A percentile compares a stretch with the other conserved stretches of the same genome.
Conservation (phyloP, 2,888 invertebrate species). For the Chouioia cunea region DNA sequence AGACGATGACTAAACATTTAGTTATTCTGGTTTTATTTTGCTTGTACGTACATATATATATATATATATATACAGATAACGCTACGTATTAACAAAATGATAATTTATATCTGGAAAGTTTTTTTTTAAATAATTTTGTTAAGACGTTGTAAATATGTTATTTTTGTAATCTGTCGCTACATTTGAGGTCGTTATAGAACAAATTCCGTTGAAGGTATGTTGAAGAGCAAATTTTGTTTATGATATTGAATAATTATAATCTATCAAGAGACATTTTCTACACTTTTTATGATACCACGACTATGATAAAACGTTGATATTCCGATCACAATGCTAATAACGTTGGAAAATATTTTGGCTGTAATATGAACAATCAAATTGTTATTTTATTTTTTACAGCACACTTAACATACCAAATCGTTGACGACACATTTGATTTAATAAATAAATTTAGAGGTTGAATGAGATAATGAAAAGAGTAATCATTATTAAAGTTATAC, state of each 20-base stretch:
- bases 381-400: not conserved
- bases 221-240: not conserved
- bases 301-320: not conserved
- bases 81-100: too few relatives aligned
- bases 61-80: too few relatives aligned
- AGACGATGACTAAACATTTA: slow-evolving; percentile 52
- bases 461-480: not conserved
- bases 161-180: too few relatives aligned
- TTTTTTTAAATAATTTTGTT: too few relatives aligned
- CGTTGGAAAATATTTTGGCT: slow-evolving; percentile 8
- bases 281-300: slow-evolving; percentile 16
- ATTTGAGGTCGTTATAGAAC: too few relatives aligned
- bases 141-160: too few relatives aligned
- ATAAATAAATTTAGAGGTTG: too few relatives aligned
- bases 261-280: slow-evolving; percentile 25
- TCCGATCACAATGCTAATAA: not conserved
- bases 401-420: not conserved
- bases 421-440: not conserved
- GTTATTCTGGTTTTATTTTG: too few relatives aligned
- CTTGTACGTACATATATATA: too few relatives aligned
- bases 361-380: not conserved
- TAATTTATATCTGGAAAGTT: too few relatives aligned
- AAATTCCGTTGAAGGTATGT: too few relatives aligned
- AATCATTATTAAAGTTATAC: not conserved
- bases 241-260: not conserved